A percentile compares a stretch with the other conserved stretches of the same genome.
These are phyloP conservation scores for Idaea aversata DNA, from an alignment of 2,888 invertebrate genomes.

Conservation along the genomic window DNA sequence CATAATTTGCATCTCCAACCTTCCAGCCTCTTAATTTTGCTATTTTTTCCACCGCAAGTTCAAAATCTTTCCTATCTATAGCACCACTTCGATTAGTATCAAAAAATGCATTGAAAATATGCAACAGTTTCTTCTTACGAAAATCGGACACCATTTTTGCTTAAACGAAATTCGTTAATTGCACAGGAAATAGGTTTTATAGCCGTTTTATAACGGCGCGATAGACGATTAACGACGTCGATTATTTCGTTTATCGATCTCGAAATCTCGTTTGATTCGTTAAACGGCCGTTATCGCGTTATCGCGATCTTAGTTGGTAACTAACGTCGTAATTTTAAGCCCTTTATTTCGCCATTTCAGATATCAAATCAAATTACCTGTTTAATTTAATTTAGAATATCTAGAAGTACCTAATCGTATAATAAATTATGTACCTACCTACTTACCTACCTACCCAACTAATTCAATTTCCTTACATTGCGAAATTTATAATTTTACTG, in stretches of 20 bases:
- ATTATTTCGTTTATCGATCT: slow-evolving; percentile 27
- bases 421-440: background rate
- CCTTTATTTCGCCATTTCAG: slow-evolving; percentile 18
- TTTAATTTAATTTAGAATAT: background rate
- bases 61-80: slow-evolving; percentile 93
- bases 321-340: slow-evolving; percentile 23
- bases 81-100: slow-evolving; percentile 93
- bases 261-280: slow-evolving; percentile 26
- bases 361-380: slow-evolving; percentile 12
- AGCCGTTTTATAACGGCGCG: slow-evolving; percentile 35
- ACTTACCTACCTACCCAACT: too few relatives aligned
- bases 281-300: slow-evolving; percentile 24
- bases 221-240: slow-evolving; percentile 21
- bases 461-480: too few relatives aligned
- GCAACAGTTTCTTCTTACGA: slow-evolving; percentile 92
- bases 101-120: slow-evolving; percentile 93
- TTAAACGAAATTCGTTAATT: slow-evolving; percentile 16
- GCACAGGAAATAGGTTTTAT: slow-evolving; percentile 8
- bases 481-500: too few relatives aligned
- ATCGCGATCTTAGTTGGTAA: slow-evolving; percentile 18
- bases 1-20: slow-evolving; percentile 85
- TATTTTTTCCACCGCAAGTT: slow-evolving; percentile 91
- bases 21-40: slow-evolving; percentile 89
- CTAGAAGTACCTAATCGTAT: background rate
- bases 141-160: slow-evolving; percentile 88